Base-by-base conservation (phyloP, 2,888 invertebrate species). In the Trichopria drosophilae region DNA sequence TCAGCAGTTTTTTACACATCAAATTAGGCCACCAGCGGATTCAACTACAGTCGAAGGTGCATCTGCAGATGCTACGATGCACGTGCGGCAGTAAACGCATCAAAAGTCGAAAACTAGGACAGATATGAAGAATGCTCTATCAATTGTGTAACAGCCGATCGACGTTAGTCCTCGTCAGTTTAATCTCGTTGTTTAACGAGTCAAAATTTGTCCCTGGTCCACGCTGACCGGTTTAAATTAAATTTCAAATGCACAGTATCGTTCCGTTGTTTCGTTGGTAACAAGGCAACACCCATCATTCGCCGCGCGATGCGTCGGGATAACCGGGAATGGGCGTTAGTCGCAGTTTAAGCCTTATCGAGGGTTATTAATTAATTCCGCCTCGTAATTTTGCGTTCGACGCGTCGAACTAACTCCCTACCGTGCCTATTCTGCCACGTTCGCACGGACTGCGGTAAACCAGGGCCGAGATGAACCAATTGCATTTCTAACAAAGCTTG, bases 281-380 rank as follows among this genome's bases (percentile, higher is more conserved):
- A n/a, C n/a, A n/a, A n/a, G n/a, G n/a, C n/a, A n/a, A n/a, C n/a
- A n/a, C n/a, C n/a, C n/a, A n/a, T n/a, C n/a, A n/a, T n/a, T n/a
- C n/a, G 42, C 37, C 40, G 37, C 51, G 56, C 51, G 51, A 53
- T 53, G 57, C 52, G 36, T 57, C 51, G 51, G 57, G 50, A 57
- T 52, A 57, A 44, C 26, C 43, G n/a, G n/a, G n/a, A n/a, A 16
- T 41, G 57, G 52, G 46, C 52, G 53, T 57, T 54, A 50, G 57
- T 44, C 43, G 39, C 32, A 23, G 34, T 35, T 45, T 45, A 26
- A 2, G 39, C 56, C 58, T 55, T 55, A 56, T 58, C 59, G 53
- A 43, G 47, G 53, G 40, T 57, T 58, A 58, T 62, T 63, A 61
- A 63, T 63, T 63, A 64, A 64, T 57, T 60, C 56, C 48, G 46